Evolutionary conservation across 1,140 invertebrate species (phyloP).

Genomic region (Pristionchus pacificus): DNA sequence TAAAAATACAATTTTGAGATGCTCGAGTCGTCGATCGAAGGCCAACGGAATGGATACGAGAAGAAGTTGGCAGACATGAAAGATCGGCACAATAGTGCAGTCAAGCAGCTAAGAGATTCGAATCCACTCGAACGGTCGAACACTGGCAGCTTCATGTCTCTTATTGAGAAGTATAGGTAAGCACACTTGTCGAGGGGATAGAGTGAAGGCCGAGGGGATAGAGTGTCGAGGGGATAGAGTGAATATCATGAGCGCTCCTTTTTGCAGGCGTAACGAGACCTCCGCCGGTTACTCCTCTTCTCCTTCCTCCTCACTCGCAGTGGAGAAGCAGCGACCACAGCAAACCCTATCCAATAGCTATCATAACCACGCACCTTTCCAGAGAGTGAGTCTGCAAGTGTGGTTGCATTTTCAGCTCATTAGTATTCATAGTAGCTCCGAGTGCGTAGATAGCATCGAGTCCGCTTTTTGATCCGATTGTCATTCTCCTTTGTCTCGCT

Average conservation of each 20-base stretch:
- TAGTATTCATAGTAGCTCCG: too few relatives aligned
- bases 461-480: background rate
- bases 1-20: background rate
- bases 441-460: background rate
- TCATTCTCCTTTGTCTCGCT: background rate
- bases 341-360: background rate
- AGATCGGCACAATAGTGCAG: conserved; percentile 3
- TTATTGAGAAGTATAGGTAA: conserved; percentile 17
- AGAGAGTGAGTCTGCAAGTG: conserved; percentile 1
- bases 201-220: background rate
- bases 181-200: background rate
- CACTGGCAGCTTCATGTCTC: conserved; percentile 10
- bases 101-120: background rate
- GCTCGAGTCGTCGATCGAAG: conserved; percentile 4
- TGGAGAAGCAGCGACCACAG: conserved; percentile 9
- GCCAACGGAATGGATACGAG: conserved; percentile 13
- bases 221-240: too few relatives aligned
- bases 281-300: background rate
- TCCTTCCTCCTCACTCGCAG: conserved; percentile 1
- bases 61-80: conserved; percentile 8
- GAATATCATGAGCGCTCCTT: too few relatives aligned
- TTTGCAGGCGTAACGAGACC: background rate
- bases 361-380: background rate
- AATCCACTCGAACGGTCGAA: conserved; percentile 1
- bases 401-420: background rate